phyloP scores from a whole-genome alignment of 2,888 invertebrate species.

The Lagria hirta region DNA sequence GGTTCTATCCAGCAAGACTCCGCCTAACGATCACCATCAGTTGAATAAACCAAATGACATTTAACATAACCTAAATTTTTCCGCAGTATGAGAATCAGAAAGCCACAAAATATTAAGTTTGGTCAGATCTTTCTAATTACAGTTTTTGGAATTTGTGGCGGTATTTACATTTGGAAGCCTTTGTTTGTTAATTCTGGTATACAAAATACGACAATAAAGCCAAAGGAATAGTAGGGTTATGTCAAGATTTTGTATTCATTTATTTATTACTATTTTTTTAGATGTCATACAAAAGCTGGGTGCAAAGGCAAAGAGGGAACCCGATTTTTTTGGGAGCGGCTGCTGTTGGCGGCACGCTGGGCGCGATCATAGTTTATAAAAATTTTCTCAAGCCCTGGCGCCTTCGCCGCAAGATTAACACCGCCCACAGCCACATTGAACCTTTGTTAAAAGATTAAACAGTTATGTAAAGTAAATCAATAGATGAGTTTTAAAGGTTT shows the following conservation, averaged over 20 bases:
- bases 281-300: constrained; percentile 28
- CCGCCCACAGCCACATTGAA: too few relatives aligned
- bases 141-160: constrained; percentile 43
- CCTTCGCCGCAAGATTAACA: too few relatives aligned
- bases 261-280: neutral
- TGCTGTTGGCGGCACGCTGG: constrained; percentile 21
- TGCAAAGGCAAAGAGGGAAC: constrained; percentile 30
- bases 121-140: constrained; percentile 41
- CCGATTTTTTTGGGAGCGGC: constrained; percentile 29
- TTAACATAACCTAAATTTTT: neutral
- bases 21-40: too few relatives aligned
- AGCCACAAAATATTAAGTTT: constrained; percentile 40
- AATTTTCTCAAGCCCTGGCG: constrained; percentile 30
- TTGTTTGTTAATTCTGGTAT: constrained; percentile 29
- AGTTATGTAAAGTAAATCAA: too few relatives aligned
- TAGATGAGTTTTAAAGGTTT: too few relatives aligned
- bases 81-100: constrained; percentile 38
- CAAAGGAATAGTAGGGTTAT: too few relatives aligned
- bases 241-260: neutral
- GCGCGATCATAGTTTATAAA: constrained; percentile 26
- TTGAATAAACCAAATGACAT: neutral
- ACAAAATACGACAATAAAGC: too few relatives aligned
- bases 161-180: constrained; percentile 51
- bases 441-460: too few relatives aligned
- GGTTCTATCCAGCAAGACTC: constrained; percentile 8